Evolutionary conservation across 2,113 vertebrate genomes (phyloP), one percentile per base, ranked within the genome.

Genomic region (Pollimyrus isidori): DNA sequence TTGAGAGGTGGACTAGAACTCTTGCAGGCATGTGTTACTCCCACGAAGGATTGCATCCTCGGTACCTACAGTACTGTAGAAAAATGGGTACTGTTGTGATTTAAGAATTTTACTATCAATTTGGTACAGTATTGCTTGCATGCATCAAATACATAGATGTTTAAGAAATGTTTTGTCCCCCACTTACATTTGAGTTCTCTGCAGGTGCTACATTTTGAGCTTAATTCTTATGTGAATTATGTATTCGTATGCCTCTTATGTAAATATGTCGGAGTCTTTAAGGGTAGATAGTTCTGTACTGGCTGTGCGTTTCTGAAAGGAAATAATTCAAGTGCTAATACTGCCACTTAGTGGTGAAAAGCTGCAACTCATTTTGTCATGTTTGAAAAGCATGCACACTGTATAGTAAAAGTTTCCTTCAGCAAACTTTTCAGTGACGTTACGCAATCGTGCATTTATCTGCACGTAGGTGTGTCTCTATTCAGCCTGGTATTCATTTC

Each of bases 261-360:
- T 15, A 76, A 76, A 76, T 39, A 76, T 35, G 13, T 76, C 26
- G 17, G 30, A 30, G 30, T 35, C 26, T 30, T 4, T 17, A 48
- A 48, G 2, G 39, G 17, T 23, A 48, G 17, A 23, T 46, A 19
- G 15, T 3, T 23, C 13, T 48, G 3, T 23, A 7, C 19, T 1
- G 0, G 1, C 45, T 48, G 45, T 23, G 10, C 82, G 45, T 23
- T 48, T 10, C 21, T 46, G 10, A 48, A 23, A 9, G 21, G 35
- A 45, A 19, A 84, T 11, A 9, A n/a, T 84, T 84, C 17, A 48
- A 39, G 30, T n/a, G 93, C 89, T 89, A 90, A 94, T 93, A 69
- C 58, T 90, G 35, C 62, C 21, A 73, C 69, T 48, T 88, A 48
- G 69, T 88, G 88, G n/a, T 69, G 17, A 69, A 19, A 45, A 19